These are phyloP conservation scores for Colinus virginianus DNA, from an alignment of 2,113 vertebrate species.

Conservation along the genomic window DNA sequence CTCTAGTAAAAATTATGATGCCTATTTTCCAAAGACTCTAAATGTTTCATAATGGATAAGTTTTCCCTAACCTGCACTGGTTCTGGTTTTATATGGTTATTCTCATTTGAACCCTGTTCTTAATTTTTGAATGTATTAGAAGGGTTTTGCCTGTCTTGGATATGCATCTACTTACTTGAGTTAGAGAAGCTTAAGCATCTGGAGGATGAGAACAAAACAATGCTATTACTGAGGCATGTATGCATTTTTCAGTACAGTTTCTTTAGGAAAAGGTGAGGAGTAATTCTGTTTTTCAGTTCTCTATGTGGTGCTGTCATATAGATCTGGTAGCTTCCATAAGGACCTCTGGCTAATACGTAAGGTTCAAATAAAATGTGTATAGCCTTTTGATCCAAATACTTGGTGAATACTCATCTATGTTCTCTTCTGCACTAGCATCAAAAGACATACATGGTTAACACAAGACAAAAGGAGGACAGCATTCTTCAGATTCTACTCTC, in stretches of 20 bases:
- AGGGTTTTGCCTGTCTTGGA: background rate
- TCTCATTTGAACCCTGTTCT: background rate
- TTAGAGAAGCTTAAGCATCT: background rate
- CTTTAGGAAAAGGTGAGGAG: accelerated
- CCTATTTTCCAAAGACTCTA: background rate
- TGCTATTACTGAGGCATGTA: background rate
- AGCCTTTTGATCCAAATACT: background rate
- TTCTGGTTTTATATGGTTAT: background rate
- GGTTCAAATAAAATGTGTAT: background rate
- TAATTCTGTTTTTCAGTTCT: background rate
- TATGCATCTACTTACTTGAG: background rate
- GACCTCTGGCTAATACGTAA: background rate
- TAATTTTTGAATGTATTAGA: too few species aligned
- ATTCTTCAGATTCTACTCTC: background rate
- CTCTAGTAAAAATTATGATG: background rate
- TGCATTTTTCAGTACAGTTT: background rate
- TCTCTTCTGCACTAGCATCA: background rate
- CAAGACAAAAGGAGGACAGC: background rate
- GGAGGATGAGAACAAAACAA: background rate
- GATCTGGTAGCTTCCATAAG: background rate
- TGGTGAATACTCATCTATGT: background rate
- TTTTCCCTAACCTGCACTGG: background rate
- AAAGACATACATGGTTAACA: background rate
- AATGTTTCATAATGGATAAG: constrained; percentile 20
- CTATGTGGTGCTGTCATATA: background rate